Percentiles rank a stretch among this genome's conserved stretches.
Conservation (phyloP, 2,797 vertebrate genomes). For the Rhabdomys pumilio region DNA sequence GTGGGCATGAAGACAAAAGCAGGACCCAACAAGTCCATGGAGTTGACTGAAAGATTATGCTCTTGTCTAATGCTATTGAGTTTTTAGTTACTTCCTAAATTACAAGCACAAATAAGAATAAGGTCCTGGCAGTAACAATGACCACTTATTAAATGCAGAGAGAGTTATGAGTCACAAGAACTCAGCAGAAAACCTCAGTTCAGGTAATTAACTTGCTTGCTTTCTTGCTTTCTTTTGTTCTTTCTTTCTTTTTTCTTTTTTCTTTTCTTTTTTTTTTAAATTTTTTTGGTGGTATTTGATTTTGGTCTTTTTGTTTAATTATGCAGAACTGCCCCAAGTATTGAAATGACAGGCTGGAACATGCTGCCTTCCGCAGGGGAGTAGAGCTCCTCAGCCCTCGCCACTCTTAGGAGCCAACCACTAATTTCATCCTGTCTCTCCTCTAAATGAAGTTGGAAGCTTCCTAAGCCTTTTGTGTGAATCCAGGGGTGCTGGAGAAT, state of each 20-base stretch:
- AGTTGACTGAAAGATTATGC: neutral
- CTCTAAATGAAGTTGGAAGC: conserved; percentile 12
- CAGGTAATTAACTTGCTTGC: rapidly evolving
- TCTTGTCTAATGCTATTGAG: neutral
- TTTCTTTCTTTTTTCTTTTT: neutral
- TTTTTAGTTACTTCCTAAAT: conserved; percentile 16
- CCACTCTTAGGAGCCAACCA: neutral
- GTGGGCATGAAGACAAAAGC: neutral
- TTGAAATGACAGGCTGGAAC: conserved; percentile 15
- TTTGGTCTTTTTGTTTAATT: conserved; percentile 55
- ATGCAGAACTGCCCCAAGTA: neutral
- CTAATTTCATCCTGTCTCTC: conserved; percentile 46
- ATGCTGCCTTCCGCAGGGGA: neutral
- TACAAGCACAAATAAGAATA: conserved; percentile 48
- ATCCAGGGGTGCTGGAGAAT: conserved; percentile 41
- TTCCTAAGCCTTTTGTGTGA: conserved; percentile 60
- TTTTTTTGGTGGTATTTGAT: neutral
- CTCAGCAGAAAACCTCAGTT: neutral
- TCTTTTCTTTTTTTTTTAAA: too few relatives aligned
- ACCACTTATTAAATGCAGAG: conserved; percentile 60
- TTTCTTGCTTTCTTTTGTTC: neutral
- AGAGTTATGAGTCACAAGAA: conserved; percentile 34
- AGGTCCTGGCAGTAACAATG: neutral
- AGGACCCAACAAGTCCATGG: neutral
- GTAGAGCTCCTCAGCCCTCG: neutral